Base-by-base conservation (phyloP, 2,113 vertebrate species). In the Spea bombifrons region DNA sequence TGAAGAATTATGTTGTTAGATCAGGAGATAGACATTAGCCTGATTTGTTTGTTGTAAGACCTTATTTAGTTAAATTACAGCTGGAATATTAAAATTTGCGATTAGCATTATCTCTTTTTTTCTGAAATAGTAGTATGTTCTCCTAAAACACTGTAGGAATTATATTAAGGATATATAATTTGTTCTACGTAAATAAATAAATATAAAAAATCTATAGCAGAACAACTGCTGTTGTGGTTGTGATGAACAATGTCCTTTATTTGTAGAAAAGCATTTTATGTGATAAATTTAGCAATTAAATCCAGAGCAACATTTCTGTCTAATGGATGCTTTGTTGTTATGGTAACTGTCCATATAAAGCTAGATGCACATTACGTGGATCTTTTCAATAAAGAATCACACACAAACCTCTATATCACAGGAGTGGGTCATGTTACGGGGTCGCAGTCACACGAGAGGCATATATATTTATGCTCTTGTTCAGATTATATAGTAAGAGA, bases 271-370 rank as follows among this genome's bases (percentile, higher is more conserved):
- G 49, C 45, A 74, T 80, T 73, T 73, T 61, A 68, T 68, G 78
- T 80, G 78, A 80, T 80, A 68, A 59, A 80, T 80, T 80, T 80
- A 74, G 78, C 53, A 80, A 80, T 80, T 74, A 74, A 80, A 73
- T 66, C 10, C 71, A 68, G 64, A 74, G 53, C 64, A 71, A 66
- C 65, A 16, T 73, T 77, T 80, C 52, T 74, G 46, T 80, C 78
- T 80, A 80, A 80, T 80, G 65, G 78, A 80, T 80, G 73, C 78
- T 80, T 80, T 61, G 78, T 80, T 74, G 78, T 68, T 68, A 80
- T 80, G 78, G 71, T 17, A 74, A 80, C 71, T 16, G 45, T 49
- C 71, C 78, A 73, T 71, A 68, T 80, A 67, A 73, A 73, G 63
- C 63, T 48, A 43, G 61, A 63, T 73, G 49, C 78, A 68, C 45